phyloP scores from a whole-genome alignment of 2,113 vertebrate genomes.

The Heteronetta atricapilla region DNA sequence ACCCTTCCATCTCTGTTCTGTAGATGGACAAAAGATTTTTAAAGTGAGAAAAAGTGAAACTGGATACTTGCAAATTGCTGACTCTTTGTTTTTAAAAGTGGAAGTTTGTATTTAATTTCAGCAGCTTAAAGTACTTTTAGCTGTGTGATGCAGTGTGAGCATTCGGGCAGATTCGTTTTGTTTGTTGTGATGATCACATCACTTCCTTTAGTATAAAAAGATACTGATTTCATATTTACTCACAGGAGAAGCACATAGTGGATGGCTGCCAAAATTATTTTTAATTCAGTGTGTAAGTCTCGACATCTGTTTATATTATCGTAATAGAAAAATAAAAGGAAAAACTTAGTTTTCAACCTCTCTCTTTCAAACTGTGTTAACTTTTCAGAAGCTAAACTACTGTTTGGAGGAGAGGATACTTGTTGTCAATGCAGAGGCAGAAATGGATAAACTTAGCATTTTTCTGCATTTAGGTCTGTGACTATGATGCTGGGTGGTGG shows the following conservation, averaged over 20 bases:
- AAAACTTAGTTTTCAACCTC: neutral
- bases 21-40: neutral
- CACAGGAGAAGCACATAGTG: neutral
- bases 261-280: neutral
- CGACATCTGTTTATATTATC: neutral
- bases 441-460: neutral
- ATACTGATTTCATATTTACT: neutral
- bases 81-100: neutral
- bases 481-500: neutral
- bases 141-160: neutral
- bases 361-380: neutral
- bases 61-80: neutral
- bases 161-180: neutral
- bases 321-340: neutral
- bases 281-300: neutral
- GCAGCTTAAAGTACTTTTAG: neutral
- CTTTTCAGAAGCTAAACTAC: neutral
- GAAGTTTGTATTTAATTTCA: neutral
- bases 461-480: neutral
- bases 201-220: neutral
- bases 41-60: neutral
- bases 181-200: neutral
- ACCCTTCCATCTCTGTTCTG: neutral
- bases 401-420: neutral
- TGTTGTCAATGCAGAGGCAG: neutral